Base-by-base conservation (phyloP, 37 sponge, comb jelly and placozoan species). In the Halisarca cf. caerulea region DNA sequence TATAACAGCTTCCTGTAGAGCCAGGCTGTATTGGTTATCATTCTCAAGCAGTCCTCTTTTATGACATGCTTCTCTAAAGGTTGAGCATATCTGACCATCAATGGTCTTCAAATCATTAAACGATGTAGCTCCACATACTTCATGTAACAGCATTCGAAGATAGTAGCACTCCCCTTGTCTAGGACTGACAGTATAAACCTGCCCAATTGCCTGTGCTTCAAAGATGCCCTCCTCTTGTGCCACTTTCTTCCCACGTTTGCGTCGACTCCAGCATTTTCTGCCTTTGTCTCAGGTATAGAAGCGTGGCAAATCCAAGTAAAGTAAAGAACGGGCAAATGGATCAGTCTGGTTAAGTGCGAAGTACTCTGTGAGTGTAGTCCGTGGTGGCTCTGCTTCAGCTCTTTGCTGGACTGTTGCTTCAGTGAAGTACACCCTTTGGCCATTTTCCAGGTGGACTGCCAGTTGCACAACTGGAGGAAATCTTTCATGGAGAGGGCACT, bases 381-480 rank as follows among this genome's bases (percentile, higher is more conserved):
- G n/a, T 37, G 84, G 86, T 0, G 75, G 88, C 0, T 62, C 55
- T 57, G 0, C 0, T 0, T 54, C 44, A 0, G 59, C 34, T 62
- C 2, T 0, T 0, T 58, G 74, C 2, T 43, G 53, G 5, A 80
- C 70, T 23, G 74, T 86, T 38, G 83, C 58, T 72, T 77, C 30
- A 25, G 86, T 86, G 78, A 88, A 91, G 72, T 77, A 79, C 0
- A 91, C 66, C 21, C 81, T 32, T 0, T 91, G 84, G 0, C 81
- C 85, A 61, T 71, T 79, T 62, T 87, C 88, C 0, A 91, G 75
- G 68, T 92, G 93, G 8, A 92, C 78, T 21, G 42, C 75, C 45
- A 92, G 54, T 0, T 75, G 68, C 2, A 53, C 1, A 4, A 92
- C 86, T 0, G 83, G 37, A 0, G 89, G 93, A 57, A 42, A 59